Evolutionary conservation across 2,113 vertebrate species (phyloP).

Genomic region (Porphyrio hochstetteri): DNA sequence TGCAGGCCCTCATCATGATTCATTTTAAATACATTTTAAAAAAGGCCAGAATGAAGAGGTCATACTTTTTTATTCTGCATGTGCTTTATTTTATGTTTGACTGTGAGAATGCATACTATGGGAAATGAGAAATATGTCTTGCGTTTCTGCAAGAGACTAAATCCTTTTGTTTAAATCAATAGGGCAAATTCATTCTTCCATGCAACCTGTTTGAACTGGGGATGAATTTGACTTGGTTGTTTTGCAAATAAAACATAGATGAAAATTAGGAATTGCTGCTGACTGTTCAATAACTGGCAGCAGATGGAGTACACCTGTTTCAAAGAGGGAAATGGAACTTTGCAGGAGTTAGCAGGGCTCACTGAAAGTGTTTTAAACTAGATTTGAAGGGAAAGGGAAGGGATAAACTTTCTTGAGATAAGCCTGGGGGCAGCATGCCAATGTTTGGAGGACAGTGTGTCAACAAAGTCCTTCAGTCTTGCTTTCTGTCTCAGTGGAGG

Average conservation of each 20-base stretch:
- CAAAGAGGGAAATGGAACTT: too few species aligned
- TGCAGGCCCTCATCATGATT: background rate
- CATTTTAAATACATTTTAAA: background rate
- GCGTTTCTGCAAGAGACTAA: background rate
- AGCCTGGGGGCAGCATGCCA: too few species aligned
- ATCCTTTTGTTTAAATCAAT: slow-evolving; percentile 6
- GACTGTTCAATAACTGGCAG: background rate
- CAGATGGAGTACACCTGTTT: too few species aligned
- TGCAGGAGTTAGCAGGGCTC: too few species aligned
- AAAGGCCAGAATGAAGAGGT: background rate
- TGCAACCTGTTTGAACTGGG: background rate
- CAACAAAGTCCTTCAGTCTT: too few species aligned
- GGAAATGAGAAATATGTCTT: background rate
- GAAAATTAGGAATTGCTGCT: background rate
- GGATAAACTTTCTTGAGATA: too few species aligned
- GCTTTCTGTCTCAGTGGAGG: too few species aligned
- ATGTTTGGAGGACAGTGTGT: too few species aligned
- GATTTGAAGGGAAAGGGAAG: too few species aligned
- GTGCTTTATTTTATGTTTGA: background rate
- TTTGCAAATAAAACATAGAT: background rate
- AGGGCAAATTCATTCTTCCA: background rate
- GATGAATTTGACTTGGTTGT: background rate
- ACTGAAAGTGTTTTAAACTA: too few species aligned
- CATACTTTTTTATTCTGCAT: background rate
- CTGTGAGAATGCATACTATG: background rate